Conservation (phyloP, 2,888 invertebrate species). For the Mechanitis mazaeus region DNA sequence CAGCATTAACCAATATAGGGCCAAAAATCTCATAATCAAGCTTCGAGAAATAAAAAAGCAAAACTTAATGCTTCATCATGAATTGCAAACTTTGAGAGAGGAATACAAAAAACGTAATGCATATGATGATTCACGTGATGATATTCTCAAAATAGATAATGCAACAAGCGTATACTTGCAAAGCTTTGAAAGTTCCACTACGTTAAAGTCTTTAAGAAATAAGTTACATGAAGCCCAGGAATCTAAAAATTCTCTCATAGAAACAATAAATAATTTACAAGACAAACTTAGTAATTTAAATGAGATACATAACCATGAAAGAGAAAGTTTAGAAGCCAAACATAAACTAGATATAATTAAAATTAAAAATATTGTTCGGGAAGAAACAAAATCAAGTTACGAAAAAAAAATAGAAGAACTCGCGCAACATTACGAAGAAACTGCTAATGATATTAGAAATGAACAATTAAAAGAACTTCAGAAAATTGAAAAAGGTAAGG, state of each 20-base stretch:
- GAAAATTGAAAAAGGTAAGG: constrained; percentile 35
- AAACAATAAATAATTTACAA: constrained; percentile 45
- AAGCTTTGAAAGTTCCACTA: constrained; percentile 39
- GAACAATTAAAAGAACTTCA: constrained; percentile 37
- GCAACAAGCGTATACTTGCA: constrained; percentile 40
- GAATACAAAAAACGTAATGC: constrained; percentile 36
- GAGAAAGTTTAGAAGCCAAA: constrained; percentile 50
- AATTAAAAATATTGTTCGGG: constrained; percentile 41
- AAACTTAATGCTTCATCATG: constrained; percentile 51
- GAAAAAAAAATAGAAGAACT: constrained; percentile 51
- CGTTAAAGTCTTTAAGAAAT: constrained; percentile 45
- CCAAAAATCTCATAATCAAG: constrained; percentile 54
- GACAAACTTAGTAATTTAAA: constrained; percentile 46
- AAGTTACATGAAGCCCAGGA: constrained; percentile 52
- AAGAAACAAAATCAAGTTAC: constrained; percentile 43
- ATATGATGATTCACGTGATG: constrained; percentile 30
- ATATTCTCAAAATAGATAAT: constrained; percentile 40
- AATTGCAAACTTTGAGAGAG: constrained; percentile 46
- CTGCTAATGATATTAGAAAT: constrained; percentile 40
- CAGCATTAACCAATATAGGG: constrained; percentile 47
- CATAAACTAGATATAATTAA: constrained; percentile 52
- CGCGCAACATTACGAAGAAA: constrained; percentile 43
- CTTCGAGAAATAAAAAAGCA: constrained; percentile 62
- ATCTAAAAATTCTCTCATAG: constrained; percentile 45
- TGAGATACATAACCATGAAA: constrained; percentile 50